Conservation (phyloP, 2,113 vertebrate species). For the Chloebia gouldiae region DNA sequence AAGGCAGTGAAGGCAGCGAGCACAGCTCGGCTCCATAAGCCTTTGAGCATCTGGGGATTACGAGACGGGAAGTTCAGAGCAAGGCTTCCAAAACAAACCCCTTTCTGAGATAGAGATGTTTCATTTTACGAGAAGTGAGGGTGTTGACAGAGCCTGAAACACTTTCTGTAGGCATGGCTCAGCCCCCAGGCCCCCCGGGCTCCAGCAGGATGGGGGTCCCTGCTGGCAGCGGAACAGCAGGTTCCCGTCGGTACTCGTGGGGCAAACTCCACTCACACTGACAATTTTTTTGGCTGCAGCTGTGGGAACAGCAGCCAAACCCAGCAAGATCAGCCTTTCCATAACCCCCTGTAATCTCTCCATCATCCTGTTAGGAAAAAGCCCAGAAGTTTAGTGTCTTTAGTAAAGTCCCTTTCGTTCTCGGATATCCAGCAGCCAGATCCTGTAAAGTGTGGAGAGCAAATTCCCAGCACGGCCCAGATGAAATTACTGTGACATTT, state of each 20-base stretch:
- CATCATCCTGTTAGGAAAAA: slow-evolving; percentile 41
- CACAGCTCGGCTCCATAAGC: neutral
- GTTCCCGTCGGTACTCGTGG: neutral
- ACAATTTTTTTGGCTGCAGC: slow-evolving; percentile 6
- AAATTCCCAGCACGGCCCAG: neutral
- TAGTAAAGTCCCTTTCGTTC: neutral
- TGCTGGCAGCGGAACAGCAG: neutral
- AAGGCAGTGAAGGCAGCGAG: neutral
- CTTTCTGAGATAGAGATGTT: neutral
- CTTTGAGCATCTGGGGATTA: neutral
- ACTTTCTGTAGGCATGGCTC: rapidly evolving
- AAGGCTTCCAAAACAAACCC: neutral
- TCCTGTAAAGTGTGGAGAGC: slow-evolving; percentile 14
- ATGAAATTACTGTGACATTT: slow-evolving; percentile 13
- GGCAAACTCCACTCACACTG: neutral
- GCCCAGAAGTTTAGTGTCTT: neutral
- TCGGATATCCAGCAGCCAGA: neutral
- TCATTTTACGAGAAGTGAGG: rapidly evolving
- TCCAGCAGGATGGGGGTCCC: neutral
- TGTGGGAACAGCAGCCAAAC: slow-evolving; percentile 34
- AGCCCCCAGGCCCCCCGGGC: neutral
- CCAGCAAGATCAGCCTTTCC: slow-evolving; percentile 17
- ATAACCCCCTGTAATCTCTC: slow-evolving; percentile 43
- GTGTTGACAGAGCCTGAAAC: neutral
- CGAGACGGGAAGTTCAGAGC: neutral